Evolutionary conservation across 1,140 invertebrate genomes (phyloP), one percentile per base, ranked within the genome.

Genomic region (Olivierus martensii): DNA sequence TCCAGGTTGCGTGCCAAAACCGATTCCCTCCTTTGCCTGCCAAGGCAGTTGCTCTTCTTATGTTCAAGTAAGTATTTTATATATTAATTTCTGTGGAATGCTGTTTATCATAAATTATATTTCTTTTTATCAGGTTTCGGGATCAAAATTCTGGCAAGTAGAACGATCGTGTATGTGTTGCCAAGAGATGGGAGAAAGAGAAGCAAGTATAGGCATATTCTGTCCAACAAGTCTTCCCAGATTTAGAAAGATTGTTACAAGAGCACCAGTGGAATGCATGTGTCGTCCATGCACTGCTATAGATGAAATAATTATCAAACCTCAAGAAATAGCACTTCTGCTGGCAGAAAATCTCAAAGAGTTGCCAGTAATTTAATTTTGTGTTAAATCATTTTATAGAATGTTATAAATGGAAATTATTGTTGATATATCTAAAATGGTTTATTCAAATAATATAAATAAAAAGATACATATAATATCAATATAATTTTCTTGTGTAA

Each of bases 121-220:
- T 36, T 18, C 10, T 28, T 11, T 11, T 14, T 39, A 34, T 52
- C 5, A 91, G 87, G 87, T 92, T 6, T 91, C 87, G n/a, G 87
- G 87, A 11, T 91, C 85, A 56, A 92, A 92, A 74, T 87, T 92
- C 65, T 93, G 89, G 89, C 87, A 92, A 76, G 91, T 89, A 79
- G 89, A 93, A 67, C 73, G 89, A 41, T 90, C 86, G 10, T 90
- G 88, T 62, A 91, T 90, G 80, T 93, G 88, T 65, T 93, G 88
- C 69, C 87, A 91, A 69, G 87, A 92, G 69, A 88, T 86, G 60
- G 88, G 89, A 2, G 87, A 92, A 69, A 73, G 87, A 57, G 88
- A 92, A 71, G 88, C 89, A 2, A 81, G 79, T 36, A 85, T 93
- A 7, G 82, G 84, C 2, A 70, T 94, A 7, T 86, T 83, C 66